Evolutionary conservation across 2,797 vertebrate genomes (phyloP).

Genomic region (Argya squamiceps): DNA sequence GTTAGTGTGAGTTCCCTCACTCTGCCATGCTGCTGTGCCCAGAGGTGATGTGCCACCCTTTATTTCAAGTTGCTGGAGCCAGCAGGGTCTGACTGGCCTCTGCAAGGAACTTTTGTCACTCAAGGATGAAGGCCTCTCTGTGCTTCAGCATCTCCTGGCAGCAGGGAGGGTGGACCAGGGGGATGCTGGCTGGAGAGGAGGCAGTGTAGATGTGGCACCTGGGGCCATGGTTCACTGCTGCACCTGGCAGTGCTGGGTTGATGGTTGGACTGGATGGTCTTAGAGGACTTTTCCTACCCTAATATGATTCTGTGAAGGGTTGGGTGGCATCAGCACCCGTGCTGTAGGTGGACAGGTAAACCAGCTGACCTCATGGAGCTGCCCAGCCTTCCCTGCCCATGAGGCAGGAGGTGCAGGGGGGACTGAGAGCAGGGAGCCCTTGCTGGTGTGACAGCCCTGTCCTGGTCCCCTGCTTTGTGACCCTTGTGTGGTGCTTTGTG

Average conservation of each 20-base stretch:
- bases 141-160: not conserved
- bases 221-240: not conserved
- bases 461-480: not conserved
- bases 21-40: not conserved
- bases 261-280: not conserved
- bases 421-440: not conserved
- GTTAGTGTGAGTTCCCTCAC: accelerated
- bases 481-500: not conserved
- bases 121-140: not conserved
- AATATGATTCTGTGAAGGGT: not conserved
- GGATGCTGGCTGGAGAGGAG: not conserved
- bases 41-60: not conserved
- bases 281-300: not conserved
- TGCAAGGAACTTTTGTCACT: not conserved
- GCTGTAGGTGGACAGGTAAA: not conserved
- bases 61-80: not conserved
- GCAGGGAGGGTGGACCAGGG: not conserved
- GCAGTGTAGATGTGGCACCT: not conserved
- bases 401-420: not conserved
- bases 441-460: not conserved
- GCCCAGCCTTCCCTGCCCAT: accelerated
- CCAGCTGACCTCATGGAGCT: not conserved
- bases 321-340: accelerated
- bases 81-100: not conserved
- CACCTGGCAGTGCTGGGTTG: not conserved